These are phyloP conservation scores for Graphium colonna DNA, from an alignment of 2,888 invertebrate genomes.

Conservation along the genomic window DNA sequence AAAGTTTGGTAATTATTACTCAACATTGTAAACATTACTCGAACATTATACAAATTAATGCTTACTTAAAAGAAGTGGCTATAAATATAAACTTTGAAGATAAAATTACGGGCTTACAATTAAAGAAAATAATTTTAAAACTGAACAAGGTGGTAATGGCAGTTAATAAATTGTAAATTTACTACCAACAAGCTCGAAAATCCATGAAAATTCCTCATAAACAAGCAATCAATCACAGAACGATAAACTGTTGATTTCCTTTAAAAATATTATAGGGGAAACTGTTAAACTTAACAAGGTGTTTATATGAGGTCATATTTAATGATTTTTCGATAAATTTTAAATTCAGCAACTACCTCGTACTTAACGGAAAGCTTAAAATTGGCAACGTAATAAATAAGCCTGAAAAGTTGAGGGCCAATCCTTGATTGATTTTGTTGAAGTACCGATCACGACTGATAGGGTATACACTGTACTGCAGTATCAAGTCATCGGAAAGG, in stretches of 20 bases:
- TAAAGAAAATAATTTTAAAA: not conserved
- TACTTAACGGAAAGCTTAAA: too few relatives aligned
- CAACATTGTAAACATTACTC: not conserved
- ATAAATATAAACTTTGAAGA: not conserved
- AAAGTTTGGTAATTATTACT: not conserved
- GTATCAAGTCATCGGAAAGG: too few relatives aligned
- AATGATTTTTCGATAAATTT: not conserved
- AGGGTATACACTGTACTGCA: too few relatives aligned
- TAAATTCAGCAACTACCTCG: too few relatives aligned
- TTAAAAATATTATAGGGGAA: slow-evolving; percentile 48
- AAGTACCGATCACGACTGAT: too few relatives aligned
- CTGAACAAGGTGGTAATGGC: slow-evolving; percentile 7
- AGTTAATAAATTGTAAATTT: slow-evolving; percentile 18
- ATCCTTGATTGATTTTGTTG: too few relatives aligned
- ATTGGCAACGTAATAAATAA: too few relatives aligned
- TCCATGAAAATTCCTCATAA: slow-evolving; percentile 29
- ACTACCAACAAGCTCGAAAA: slow-evolving; percentile 30
- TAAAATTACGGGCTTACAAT: not conserved
- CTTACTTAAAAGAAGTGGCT: too few relatives aligned
- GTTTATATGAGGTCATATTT: slow-evolving; percentile 40
- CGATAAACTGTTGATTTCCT: slow-evolving; percentile 1
- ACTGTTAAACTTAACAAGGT: slow-evolving; percentile 53
- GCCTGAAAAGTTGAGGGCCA: too few relatives aligned
- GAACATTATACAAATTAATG: too few relatives aligned
- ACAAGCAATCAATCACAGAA: slow-evolving; percentile 39